Evolutionary conservation across 2,888 invertebrate species (phyloP).

Genomic region (Phalangium opilio): DNA sequence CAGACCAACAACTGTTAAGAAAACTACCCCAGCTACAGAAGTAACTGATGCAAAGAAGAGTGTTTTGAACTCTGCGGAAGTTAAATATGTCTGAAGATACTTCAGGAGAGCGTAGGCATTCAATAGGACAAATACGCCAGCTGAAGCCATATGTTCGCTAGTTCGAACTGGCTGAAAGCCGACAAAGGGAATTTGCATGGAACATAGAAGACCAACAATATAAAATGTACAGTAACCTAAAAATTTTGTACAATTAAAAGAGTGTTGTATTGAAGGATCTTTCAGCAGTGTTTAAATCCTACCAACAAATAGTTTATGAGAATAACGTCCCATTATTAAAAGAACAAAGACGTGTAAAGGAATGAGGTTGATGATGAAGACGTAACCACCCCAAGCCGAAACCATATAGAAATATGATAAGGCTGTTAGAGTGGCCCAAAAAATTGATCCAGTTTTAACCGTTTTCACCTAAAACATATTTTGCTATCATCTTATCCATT

Average conservation of each 20-base stretch:
- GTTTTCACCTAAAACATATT: conserved; percentile 47
- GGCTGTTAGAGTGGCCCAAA: conserved; percentile 87
- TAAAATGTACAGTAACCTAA: conserved; percentile 92
- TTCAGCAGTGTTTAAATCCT: conserved; percentile 15
- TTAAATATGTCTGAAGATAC: conserved; percentile 70
- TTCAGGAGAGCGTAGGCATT: conserved; percentile 74
- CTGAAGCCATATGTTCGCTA: conserved; percentile 98
- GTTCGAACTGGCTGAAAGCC: conserved; percentile 98
- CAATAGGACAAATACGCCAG: conserved; percentile 84
- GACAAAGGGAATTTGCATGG: conserved; percentile 70
- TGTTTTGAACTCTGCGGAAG: conserved; percentile 76
- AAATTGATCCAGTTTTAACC: conserved; percentile 91
- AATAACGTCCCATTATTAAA: conserved; percentile 87
- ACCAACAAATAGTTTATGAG: conserved; percentile 63
- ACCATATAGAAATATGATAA: conserved; percentile 99
- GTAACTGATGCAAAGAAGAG: conserved; percentile 55
- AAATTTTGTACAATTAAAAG: neutral
- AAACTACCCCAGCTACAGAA: conserved; percentile 61
- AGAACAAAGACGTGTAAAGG: conserved; percentile 88
- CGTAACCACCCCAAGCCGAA: conserved; percentile 99
- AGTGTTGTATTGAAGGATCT: neutral
- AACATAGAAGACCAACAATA: conserved; percentile 80
- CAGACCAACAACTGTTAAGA: conserved; percentile 66
- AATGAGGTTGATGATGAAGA: conserved; percentile 97
- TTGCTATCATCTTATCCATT: neutral